Conservation (phyloP, 2,888 invertebrate genomes). For the Chrysolina americana region DNA sequence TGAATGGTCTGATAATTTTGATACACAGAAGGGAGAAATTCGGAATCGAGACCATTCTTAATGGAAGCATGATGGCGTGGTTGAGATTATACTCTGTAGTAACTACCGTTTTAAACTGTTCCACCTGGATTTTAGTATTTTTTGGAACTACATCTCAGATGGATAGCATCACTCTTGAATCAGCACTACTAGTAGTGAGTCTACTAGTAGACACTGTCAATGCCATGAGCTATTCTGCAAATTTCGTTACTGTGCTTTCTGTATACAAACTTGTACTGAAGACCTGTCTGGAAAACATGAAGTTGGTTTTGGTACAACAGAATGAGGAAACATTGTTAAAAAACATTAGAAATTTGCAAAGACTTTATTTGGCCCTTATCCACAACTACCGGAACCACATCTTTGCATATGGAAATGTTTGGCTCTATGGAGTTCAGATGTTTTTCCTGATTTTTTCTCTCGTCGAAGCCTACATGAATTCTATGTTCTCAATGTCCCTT, state of each 20-base stretch:
- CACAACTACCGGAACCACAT: conserved; percentile 34
- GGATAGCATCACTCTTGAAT: neutral
- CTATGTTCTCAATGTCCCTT: neutral
- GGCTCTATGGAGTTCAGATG: conserved; percentile 28
- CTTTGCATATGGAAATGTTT: conserved; percentile 28
- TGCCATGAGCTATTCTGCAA: conserved; percentile 16
- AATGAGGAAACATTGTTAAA: neutral
- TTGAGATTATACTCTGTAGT: neutral
- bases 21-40: neutral
- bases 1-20: conserved; percentile 7
- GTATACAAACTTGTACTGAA: conserved; percentile 29
- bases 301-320: neutral
- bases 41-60: neutral
- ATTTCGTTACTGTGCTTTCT: conserved; percentile 10
- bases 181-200: conserved; percentile 1
- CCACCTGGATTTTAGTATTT: neutral
- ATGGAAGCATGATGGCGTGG: neutral
- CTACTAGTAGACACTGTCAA: conserved; percentile 35
- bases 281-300: conserved; percentile 18
- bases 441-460: conserved; percentile 29
- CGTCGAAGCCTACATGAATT: conserved; percentile 23
- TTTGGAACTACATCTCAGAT: neutral
- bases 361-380: conserved; percentile 28
- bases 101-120: neutral
- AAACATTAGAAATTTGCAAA: conserved; percentile 27